Base-by-base conservation (phyloP, 2,888 invertebrate genomes). In the Eristalis tenax region DNA sequence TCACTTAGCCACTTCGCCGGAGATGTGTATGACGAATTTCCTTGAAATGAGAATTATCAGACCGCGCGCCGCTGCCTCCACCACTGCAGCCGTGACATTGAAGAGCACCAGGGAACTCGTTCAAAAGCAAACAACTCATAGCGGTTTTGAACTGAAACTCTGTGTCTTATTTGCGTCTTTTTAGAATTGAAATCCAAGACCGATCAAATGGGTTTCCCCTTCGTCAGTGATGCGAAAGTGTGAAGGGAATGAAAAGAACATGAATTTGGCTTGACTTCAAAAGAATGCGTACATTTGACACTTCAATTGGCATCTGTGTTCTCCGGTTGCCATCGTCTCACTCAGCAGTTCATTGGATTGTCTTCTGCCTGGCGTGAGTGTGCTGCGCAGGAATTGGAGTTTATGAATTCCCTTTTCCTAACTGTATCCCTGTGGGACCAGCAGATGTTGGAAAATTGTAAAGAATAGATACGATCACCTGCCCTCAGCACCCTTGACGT, bases 201-300 rank as follows among this genome's bases (percentile, higher is more conserved):
- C 76, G 43, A 18, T 28, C 13, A 50, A 28, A 69, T 61, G 63
- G 28, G n/a, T n/a, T n/a, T 26, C 18, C 40, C 70, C 38, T 26
- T 26, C 15, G 23, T 61, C 40, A 1, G 15, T 61, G n/a, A 43
- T 18, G 18, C 18, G 61, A 18, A 71, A 63, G 22, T 32, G 43
- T 61, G 10, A 8, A 26, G 15, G 40, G 26, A 40, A 32, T 56
- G 18, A 18, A 18, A 32, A 32, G 32, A 32, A 32, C 32, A 32
- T 1, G 10, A 57, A 43, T 70, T 76, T 63, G n/a, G 11, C 26
- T 71, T 57, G 65, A 28, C 35, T 65, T 75, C 38, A 50, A 18
- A 65, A n/a, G 28, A 79, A 65, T 18, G 56, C 15, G 56, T 59
- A 10, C 35, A 85, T 73, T 77, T 73, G 79, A 83, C 68, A 73